Conservation (phyloP, 2,797 vertebrate species). For the Urocyon cinereoargenteus region DNA sequence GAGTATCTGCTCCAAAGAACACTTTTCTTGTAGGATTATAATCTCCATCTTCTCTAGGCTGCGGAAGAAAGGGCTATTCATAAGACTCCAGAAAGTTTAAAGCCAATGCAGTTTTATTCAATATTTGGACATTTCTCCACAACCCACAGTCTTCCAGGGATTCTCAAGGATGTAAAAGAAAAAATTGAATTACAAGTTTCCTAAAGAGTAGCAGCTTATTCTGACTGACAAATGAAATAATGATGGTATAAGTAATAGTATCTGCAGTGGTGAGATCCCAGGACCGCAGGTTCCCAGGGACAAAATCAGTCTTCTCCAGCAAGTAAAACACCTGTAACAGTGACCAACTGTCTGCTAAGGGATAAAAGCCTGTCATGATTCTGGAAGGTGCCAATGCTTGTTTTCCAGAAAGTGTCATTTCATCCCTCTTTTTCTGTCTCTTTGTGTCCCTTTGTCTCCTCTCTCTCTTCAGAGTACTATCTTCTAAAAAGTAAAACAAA, state of each 20-base stretch:
- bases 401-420: background rate
- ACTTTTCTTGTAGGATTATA: conserved; percentile 30
- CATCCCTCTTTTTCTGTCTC: background rate
- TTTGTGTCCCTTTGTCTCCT: background rate
- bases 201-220: background rate
- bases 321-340: background rate
- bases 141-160: background rate
- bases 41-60: background rate
- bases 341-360: background rate
- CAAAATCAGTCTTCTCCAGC: background rate
- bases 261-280: background rate
- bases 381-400: background rate
- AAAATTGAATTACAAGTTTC: conserved; percentile 51
- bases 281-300: background rate
- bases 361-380: background rate
- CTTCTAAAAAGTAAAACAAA: background rate
- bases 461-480: background rate
- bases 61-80: conserved; percentile 30
- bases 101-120: conserved; percentile 47
- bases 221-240: conserved; percentile 10
- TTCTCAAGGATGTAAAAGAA: conserved; percentile 19
- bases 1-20: background rate
- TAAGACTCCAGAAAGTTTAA: conserved; percentile 47
- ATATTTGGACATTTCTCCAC: conserved; percentile 49
- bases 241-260: background rate